These are phyloP conservation scores for Zeuzera pyrina DNA, from an alignment of 2,888 invertebrate species.

Conservation along the genomic window DNA sequence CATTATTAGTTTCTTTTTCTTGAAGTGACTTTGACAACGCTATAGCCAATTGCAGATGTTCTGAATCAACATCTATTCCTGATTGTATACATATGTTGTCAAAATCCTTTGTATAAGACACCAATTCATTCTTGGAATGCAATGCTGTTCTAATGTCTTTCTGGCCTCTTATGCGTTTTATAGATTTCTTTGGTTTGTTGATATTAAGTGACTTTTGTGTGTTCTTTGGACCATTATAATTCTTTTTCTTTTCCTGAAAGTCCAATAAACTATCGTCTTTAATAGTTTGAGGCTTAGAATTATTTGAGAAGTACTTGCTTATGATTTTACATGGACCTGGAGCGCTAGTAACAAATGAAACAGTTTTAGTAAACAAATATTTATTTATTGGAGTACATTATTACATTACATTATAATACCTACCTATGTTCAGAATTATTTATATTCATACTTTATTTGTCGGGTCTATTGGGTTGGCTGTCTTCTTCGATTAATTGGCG, in stretches of 20 bases:
- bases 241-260: slow-evolving; percentile 46
- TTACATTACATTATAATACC: too few relatives aligned
- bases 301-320: slow-evolving; percentile 48
- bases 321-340: slow-evolving; percentile 24
- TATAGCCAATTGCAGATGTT: slow-evolving; percentile 78
- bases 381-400: slow-evolving; percentile 6
- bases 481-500: slow-evolving; percentile 33
- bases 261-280: slow-evolving; percentile 60
- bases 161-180: slow-evolving; percentile 39
- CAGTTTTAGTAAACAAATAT: slow-evolving; percentile 19
- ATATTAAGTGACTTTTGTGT: slow-evolving; percentile 15
- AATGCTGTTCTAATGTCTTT: slow-evolving; percentile 51
- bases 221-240: slow-evolving; percentile 32
- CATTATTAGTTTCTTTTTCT: too few relatives aligned
- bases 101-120: slow-evolving; percentile 51
- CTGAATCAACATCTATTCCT: slow-evolving; percentile 72
- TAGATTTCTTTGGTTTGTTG: slow-evolving; percentile 23
- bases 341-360: slow-evolving; percentile 42
- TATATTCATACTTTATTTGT: slow-evolving; percentile 27
- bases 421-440: slow-evolving; percentile 30
- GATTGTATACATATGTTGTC: slow-evolving; percentile 51
- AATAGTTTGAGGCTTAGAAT: too few relatives aligned
- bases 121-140: slow-evolving; percentile 44
- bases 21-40: slow-evolving; percentile 76
- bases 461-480: slow-evolving; percentile 35